These are phyloP conservation scores for Drosophila malerkotliana DNA, from an alignment of 1,140 invertebrate species.

Conservation along the genomic window DNA sequence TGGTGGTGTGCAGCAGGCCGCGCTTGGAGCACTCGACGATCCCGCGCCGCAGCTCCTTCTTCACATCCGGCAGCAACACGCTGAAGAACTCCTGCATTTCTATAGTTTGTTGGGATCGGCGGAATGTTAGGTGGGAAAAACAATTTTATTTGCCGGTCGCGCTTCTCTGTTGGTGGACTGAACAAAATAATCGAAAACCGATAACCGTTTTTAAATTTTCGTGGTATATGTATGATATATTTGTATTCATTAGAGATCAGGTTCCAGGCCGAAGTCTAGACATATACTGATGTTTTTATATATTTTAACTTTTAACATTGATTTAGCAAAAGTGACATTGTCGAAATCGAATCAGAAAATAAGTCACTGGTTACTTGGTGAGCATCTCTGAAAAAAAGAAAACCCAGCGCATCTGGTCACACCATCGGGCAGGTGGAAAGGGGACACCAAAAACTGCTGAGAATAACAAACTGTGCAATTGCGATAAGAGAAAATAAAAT, in stretches of 20 bases:
- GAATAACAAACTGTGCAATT: slow-evolving; percentile 40
- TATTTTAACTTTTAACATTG: neutral
- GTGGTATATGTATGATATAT: neutral
- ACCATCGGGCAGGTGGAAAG: neutral
- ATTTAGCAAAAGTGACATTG: neutral
- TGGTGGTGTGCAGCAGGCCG: slow-evolving; percentile 85
- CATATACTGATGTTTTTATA: neutral
- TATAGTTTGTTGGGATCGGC: neutral
- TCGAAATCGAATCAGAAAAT: neutral
- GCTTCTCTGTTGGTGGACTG: slow-evolving; percentile 20
- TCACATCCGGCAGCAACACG: slow-evolving; percentile 69
- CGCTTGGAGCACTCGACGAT: slow-evolving; percentile 82
- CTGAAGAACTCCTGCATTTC: slow-evolving; percentile 72
- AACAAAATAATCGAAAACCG: neutral
- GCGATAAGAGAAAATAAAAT: slow-evolving; percentile 24
- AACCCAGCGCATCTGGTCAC: neutral
- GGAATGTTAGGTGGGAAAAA: slow-evolving; percentile 10
- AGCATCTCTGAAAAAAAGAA: neutral
- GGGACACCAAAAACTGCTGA: slow-evolving; percentile 6
- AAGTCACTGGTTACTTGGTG: neutral
- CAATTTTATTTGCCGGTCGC: slow-evolving; percentile 60
- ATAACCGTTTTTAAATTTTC: neutral
- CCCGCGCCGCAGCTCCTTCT: slow-evolving; percentile 70
- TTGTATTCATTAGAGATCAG: neutral
- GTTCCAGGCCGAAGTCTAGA: no score